These are phyloP conservation scores for Cetonia aurata DNA, from an alignment of 2,888 invertebrate species.

Conservation along the genomic window DNA sequence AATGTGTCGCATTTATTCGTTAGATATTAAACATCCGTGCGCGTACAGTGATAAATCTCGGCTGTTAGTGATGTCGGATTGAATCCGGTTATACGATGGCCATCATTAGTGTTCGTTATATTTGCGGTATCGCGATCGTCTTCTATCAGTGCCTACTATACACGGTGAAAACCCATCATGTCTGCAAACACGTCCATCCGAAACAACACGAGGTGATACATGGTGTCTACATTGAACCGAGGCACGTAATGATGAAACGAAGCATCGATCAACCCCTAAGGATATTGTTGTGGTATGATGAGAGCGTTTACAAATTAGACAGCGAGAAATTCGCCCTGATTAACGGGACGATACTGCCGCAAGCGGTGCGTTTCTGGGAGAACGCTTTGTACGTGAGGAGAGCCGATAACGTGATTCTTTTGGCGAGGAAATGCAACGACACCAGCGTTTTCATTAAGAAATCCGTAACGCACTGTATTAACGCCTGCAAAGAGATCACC, in stretches of 20 bases:
- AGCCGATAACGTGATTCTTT: slow-evolving; percentile 85
- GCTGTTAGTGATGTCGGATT: too few species aligned
- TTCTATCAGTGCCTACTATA: slow-evolving; percentile 30
- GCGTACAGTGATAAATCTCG: too few species aligned
- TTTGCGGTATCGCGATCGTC: slow-evolving; percentile 18
- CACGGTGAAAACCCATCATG: slow-evolving; percentile 13
- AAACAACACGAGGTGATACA: slow-evolving; percentile 75
- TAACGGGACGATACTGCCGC: slow-evolving; percentile 89
- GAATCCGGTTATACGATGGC: background rate
- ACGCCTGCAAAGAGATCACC: slow-evolving; percentile 84
- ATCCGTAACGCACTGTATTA: slow-evolving; percentile 88
- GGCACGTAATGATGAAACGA: slow-evolving; percentile 81
- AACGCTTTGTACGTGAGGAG: slow-evolving; percentile 89
- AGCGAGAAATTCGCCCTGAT: slow-evolving; percentile 23
- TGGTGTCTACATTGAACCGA: slow-evolving; percentile 84
- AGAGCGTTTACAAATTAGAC: slow-evolving; percentile 86
- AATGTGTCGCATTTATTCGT: too few species aligned
- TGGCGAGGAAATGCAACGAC: slow-evolving; percentile 91
- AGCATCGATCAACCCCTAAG: slow-evolving; percentile 86
- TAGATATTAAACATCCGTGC: too few species aligned
- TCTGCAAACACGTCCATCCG: slow-evolving; percentile 31
- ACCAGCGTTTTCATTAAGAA: slow-evolving; percentile 89
- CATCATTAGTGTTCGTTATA: slow-evolving; percentile 2
- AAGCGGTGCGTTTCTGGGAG: slow-evolving; percentile 95
- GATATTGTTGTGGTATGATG: slow-evolving; percentile 88